Evolutionary conservation across 2,797 vertebrate species (phyloP), one percentile per base, ranked within the genome.

Genomic region (Sandelia bainsii): DNA sequence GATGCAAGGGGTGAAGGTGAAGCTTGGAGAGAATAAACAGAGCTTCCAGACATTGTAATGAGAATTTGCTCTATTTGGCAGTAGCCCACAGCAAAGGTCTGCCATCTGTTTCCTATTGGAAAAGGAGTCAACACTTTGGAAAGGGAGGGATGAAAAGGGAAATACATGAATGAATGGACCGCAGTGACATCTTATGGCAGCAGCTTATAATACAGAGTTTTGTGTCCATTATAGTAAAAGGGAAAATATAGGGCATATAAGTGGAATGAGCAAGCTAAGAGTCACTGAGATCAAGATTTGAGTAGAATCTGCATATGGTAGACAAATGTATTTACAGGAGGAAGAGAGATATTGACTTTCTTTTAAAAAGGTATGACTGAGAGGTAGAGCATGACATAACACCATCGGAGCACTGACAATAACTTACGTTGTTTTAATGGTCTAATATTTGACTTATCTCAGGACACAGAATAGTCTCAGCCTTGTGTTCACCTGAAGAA

Each of bases 1-100:
- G 77, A 79, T 70, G 77, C 46, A 12, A 54, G 62, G 77, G 78
- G 77, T 68, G 75, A 71, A 79, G 72, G 85, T 77, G 79, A 81
- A 76, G 69, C 75, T 76, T 16, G 46, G 69, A 81, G 80, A 90
- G 91, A 88, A 91, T 88, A 90, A 93, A 91, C 84, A 87, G 83
- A 92, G 82, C 87, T 87, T 79, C 83, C 82, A 91, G 91, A 89
- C 79, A 60, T 66, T 86, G 83, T 88, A 92, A 91, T 92, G 89
- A 92, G 84, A 93, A 92, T 90, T 82, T 90, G 82, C 81, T 90
- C 79, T 85, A 88, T 93, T 93, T 92, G 91, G 88, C 85, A 89
- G 87, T 82, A 84, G 89, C 89, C 87, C 16, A 73, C 79, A 93
- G 90, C 89, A 89, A 87, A 92, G 84, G 74, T 90, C 86, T 83